Base-by-base conservation (phyloP, 2,888 invertebrate species). In the Drosophila monieri region DNA sequence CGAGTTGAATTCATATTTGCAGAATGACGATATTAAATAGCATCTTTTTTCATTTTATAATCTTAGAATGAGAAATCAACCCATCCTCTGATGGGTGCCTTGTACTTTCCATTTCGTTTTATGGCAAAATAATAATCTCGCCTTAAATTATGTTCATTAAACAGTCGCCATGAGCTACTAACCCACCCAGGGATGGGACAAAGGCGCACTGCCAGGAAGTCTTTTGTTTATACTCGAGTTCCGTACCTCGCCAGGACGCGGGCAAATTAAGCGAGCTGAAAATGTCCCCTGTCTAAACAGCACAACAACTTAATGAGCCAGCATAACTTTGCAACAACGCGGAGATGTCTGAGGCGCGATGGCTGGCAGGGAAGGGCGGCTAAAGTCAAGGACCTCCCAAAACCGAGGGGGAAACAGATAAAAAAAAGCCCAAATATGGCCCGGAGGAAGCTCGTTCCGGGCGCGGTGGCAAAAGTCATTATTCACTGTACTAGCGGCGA, bases 271-370 rank as follows among this genome's bases (percentile, higher is more conserved):
- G 87, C 80, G 78, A 80, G 88, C 88, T 88, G 87, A 86, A 87
- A 86, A 88, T 88, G 88, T 86, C 88, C 80, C 68, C 62, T 70
- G 87, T 85, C 85, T 85, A 85, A 85, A 88, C 85, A 88, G 85
- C 86, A 84, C 88, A 85, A 85, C 85, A 85, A 88, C 85, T 89
- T 88, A 88, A 88, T 88, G 89, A 89, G 89, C 87, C 80, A 83
- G 89, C 84, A 87, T 89, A 88, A 88, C 77, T 88, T 85, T 83
- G 77, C 73, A 75, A 64, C 73, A 80, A 68, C 65, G 76, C 71
- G 47, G 53, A 68, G 61, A n/a, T 35, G 35, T 35, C 35, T 35
- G 49, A 66, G 27, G 3, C 6, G 48, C 25, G 52, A 48, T 6
- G 27, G 23, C 18, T 9, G 15, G 23, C 27, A 30, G 14, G 46